Conservation (phyloP, 2,888 invertebrate species). For the Cyclophora punctaria region DNA sequence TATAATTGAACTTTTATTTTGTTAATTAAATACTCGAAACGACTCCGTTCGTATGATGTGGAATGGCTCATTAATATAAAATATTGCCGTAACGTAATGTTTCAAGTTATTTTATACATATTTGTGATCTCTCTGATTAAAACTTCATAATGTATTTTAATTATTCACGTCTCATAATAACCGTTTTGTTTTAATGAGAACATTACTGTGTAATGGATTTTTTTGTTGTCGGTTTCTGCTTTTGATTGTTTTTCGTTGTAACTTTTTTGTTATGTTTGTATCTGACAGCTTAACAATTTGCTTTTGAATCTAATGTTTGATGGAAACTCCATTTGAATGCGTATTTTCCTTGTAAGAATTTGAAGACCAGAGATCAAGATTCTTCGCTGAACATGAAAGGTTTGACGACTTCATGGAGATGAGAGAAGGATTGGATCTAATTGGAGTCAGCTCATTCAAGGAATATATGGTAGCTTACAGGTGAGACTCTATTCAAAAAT, state of each 20-base stretch:
- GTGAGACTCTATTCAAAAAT: slow-evolving; percentile 26
- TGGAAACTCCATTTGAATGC: too few relatives aligned
- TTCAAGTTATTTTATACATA: slow-evolving; percentile 1
- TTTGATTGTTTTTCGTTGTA: too few relatives aligned
- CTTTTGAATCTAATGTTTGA: too few relatives aligned
- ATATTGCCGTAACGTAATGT: slow-evolving; percentile 7
- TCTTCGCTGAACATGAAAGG: slow-evolving; percentile 86
- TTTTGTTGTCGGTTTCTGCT: too few relatives aligned
- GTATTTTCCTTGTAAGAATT: slow-evolving; percentile 69
- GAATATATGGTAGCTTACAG: slow-evolving; percentile 75
- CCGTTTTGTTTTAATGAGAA: too few relatives aligned
- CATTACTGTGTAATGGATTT: too few relatives aligned
- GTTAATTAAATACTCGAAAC: slow-evolving; percentile 6
- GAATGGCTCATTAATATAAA: slow-evolving; percentile 11
- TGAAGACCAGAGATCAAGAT: slow-evolving; percentile 85
- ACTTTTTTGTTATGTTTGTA: too few relatives aligned
- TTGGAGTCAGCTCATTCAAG: slow-evolving; percentile 75
- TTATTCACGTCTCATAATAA: too few relatives aligned
- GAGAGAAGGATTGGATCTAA: slow-evolving; percentile 85
- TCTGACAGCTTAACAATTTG: too few relatives aligned
- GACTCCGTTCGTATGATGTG: slow-evolving; percentile 6
- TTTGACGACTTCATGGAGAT: slow-evolving; percentile 91
- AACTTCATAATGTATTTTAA: too few relatives aligned
- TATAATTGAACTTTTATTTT: not conserved
- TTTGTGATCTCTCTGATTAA: not conserved